Base-by-base conservation (phyloP, 2,888 invertebrate genomes). In the Dicranocentrus wangi region DNA sequence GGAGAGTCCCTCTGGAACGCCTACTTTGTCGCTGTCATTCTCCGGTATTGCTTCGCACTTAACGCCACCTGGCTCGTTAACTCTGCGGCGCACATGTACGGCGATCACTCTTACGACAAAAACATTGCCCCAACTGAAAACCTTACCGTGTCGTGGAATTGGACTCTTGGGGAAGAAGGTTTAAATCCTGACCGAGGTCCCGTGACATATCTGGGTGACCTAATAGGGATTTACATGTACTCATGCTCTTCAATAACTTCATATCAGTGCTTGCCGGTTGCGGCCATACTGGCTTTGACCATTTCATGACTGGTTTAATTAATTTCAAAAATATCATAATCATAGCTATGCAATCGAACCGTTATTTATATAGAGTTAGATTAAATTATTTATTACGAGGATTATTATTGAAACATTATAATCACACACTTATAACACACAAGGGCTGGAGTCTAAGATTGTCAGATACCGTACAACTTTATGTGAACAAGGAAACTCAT, bases 21-120 rank as follows among this genome's bases (percentile, higher is more conserved):
- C 2, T 96, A 95, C 89, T 94, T 94, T 90, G 91, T 96, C 3
- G 93, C 94, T 87, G 90, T 91, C 1, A 92, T 95, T 82, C 91
- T 93, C 85, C 91, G 97, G 60, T 97, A 96, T 89, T 93, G 93
- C 69, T 90, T 93, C 84, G 94, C 94, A 0, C 91, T 98, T 8
- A 96, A 98, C 89, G 93, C 95, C 84, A 97, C 98, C 0, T 98
- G 94, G 91, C 92, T 94, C 87, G 96, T 98, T n/a, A 98, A 98
- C 89, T 96, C 96, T 88, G 93, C 94, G 13, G 97, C 97, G 0
- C 98, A 98, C 88, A 92, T 95, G 91, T 82, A 10, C 13, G 83
- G 83, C 2, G 51, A 82, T 25, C 68, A 73, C 2, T 82, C 83
- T 2, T 84, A 82, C 28, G 82, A 82, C 39, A 82, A 80, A 51